A percentile compares a stretch with the other conserved stretches of the same genome.
These are phyloP conservation scores for Acinonyx jubatus DNA, from an alignment of 2,113 vertebrate species.

Conservation along the genomic window DNA sequence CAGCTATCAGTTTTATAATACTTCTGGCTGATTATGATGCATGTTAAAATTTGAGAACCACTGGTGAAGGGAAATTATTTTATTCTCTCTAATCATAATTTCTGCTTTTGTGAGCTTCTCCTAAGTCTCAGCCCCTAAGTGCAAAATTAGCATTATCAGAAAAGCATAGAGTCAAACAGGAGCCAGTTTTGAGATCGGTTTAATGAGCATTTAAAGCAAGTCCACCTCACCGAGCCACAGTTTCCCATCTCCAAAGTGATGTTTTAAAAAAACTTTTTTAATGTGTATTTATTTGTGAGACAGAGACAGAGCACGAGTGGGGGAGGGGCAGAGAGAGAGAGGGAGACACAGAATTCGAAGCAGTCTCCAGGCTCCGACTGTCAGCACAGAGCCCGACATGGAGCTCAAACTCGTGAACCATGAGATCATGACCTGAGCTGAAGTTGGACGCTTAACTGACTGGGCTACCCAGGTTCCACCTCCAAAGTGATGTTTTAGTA, in stretches of 20 bases:
- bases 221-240: background rate
- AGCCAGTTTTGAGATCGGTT: slow-evolving; percentile 23
- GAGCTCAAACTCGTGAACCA: no score
- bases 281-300: no score
- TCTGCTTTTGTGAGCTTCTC: slow-evolving; percentile 17
- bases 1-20: background rate
- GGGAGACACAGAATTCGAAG: no score
- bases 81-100: slow-evolving; percentile 11
- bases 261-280: background rate
- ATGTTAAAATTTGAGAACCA: slow-evolving; percentile 31
- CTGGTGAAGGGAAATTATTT: slow-evolving; percentile 40
- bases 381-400: no score
- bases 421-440: no score
- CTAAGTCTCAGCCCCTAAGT: slow-evolving; percentile 9
- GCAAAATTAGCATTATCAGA: slow-evolving; percentile 34
- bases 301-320: no score
- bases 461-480: no score
- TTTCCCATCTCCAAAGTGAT: slow-evolving; percentile 39
- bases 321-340: no score
- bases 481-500: background rate
- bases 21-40: background rate
- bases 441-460: no score
- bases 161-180: background rate
- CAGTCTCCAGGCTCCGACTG: no score
- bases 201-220: slow-evolving; percentile 35